Evolutionary conservation across 1,140 invertebrate species (phyloP), one percentile per base, ranked within the genome.

Genomic region (Halictus rubicundus): DNA sequence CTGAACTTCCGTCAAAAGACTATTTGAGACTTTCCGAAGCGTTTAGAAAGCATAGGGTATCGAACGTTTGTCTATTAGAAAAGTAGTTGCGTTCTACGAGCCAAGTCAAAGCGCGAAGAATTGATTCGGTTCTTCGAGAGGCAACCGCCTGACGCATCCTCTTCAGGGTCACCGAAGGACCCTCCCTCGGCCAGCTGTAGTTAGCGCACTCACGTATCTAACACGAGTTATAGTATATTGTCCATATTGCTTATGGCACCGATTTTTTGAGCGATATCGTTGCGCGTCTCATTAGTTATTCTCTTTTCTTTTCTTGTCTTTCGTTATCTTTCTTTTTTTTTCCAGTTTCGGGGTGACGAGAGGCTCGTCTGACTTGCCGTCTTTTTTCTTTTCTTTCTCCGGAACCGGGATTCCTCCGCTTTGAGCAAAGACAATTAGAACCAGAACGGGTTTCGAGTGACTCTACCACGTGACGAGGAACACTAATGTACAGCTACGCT

Each of bases 161-260:
- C 27, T 57, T n/a, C 71, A 21, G 72, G 54, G 78, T 74, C 72
- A 71, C 80, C 59, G 75, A 81, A 81, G 60, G 79, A 79, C 86
- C 66, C 85, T 83, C 25, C 78, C 72, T 83, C 80, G 89, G 90
- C 89, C 91, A 92, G 91, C 91, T 91, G 90, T 92, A 91, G 89
- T 86, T 81, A 71, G 72, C 79, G 72, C 75, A 66, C 75, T 63
- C 72, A 73, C 64, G 65, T 79, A 63, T 69, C 61, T 77, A 72
- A 87, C 78, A 77, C 74, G 80, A 85, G 81, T 85, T 83, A 87
- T 68, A 87, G 69, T 73, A 88, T 90, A 91, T 90, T 90, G 89
- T 90, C 89, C 87, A 88, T 88, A 91, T 90, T 90, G 88, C 88
- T 89, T 90, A 85, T 89, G 89, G 88, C 88, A 89, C 82, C 88